Conservation (phyloP, 2,113 vertebrate genomes). For the Nothobranchius kuhntae region DNA sequence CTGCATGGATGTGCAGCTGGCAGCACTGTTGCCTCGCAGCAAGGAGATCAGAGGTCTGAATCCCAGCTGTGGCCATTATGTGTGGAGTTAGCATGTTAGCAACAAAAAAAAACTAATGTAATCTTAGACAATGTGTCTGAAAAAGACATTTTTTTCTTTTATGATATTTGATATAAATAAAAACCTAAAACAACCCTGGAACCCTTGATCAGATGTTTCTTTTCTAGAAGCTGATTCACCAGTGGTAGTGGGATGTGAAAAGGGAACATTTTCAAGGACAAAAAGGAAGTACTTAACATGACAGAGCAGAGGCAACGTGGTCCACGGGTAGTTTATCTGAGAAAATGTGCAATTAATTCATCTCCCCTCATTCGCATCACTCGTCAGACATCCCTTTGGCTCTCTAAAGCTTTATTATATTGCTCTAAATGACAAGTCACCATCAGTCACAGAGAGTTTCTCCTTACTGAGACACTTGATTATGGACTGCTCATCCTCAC, state of each 20-base stretch:
- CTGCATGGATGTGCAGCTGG: too few species aligned
- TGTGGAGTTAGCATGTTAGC: too few species aligned
- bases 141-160: too few species aligned
- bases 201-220: too few species aligned
- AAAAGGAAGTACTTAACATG: constrained; percentile 40
- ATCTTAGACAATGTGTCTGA: too few species aligned
- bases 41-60: too few species aligned
- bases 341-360: constrained; percentile 66
- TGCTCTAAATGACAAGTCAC: constrained; percentile 67
- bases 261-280: constrained; percentile 54
- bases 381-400: constrained; percentile 55
- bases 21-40: too few species aligned
- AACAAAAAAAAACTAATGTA: too few species aligned
- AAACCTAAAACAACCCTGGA: too few species aligned
- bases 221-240: neutral
- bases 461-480: constrained; percentile 53
- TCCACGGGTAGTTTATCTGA: constrained; percentile 41
- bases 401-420: constrained; percentile 70
- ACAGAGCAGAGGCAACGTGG: constrained; percentile 11
- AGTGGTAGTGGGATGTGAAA: constrained; percentile 18
- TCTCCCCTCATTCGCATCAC: constrained; percentile 45
- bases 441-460: constrained; percentile 71
- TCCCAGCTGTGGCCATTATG: too few species aligned
- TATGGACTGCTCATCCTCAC: constrained; percentile 51
- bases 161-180: too few species aligned